A percentile compares a stretch with the other conserved stretches of the same genome.
Conservation (phyloP, 2,888 invertebrate species). For the Didymodactylos carnosus region DNA sequence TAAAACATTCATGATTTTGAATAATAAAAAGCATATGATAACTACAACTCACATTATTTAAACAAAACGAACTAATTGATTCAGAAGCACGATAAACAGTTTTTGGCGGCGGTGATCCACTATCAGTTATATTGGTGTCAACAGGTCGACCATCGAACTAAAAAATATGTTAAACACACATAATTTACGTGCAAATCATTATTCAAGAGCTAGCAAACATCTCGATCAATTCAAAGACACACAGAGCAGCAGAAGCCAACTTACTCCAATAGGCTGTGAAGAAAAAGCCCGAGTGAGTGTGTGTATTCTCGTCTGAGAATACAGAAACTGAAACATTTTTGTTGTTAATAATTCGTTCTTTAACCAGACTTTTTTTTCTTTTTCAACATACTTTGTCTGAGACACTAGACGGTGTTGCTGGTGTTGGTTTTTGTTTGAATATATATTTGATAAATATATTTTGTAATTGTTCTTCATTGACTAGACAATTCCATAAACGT, state of each 20-base stretch:
- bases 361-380: background rate
- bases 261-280: slow-evolving; percentile 8
- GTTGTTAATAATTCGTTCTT: background rate
- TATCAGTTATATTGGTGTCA: background rate
- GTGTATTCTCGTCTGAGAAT: background rate
- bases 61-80: slow-evolving; percentile 83
- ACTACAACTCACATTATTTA: slow-evolving; percentile 63
- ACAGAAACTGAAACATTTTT: background rate
- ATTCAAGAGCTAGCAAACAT: no score
- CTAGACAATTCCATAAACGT: slow-evolving; percentile 75
- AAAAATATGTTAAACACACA: background rate
- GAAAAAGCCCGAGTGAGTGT: background rate
- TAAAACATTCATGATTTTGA: background rate
- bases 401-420: background rate
- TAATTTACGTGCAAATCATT: background rate
- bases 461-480: slow-evolving; percentile 73
- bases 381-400: background rate
- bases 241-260: background rate
- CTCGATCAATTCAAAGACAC: no score
- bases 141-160: background rate
- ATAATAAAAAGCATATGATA: background rate
- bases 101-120: slow-evolving; percentile 34
- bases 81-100: slow-evolving; percentile 98
- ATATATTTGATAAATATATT: slow-evolving; percentile 84
- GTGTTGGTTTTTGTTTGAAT: slow-evolving; percentile 38